Base-by-base conservation (phyloP, 2,797 vertebrate species). In the Typhlichthys eigenmanni region DNA sequence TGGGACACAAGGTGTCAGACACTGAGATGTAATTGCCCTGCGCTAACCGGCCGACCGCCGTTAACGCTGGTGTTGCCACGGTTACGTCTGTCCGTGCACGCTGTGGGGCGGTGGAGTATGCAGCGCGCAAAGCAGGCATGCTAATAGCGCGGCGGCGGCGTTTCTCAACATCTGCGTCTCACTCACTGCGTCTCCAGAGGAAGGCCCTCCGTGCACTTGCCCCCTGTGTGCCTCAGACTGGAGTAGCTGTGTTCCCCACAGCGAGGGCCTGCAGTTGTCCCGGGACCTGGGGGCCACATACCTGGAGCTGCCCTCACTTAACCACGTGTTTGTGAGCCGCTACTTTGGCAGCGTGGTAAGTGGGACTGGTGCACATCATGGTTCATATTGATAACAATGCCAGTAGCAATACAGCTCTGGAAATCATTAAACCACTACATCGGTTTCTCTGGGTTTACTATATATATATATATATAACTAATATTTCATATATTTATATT, bases 341-440 rank as follows among this genome's bases (percentile, higher is more conserved):
- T 98, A 96, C 80, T 98, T 99, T 11, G 96, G 96, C 87, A 96
- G 95, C 9, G 94, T 98, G 94, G 97, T 99, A 81, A 92, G 96
- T 68, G 51, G 12, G 17, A 49, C 51, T 3, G 13, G 19, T 62
- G 58, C 14, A 12, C 13, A 0, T 24, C 24, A 24, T 24, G 14
- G 11, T 38, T 38, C 9, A 38, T 14, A 7, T n/a, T 1, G 55
- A 38, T 50, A 3, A 24, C 2, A 32, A 38, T 38, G 8, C 34
- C 8, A 9, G 34, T 38, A 38, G 34, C 34, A 38, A 38, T 24
- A 3, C 19, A 24, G 19, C 19, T 24, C 19, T 24, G 19, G 19
- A 24, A 24, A 24, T 24, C 19, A 24, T 24, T 24, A 24, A 24
- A 24, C 19, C 2, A 24, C 19, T 24, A 24, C 19, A 19, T 24